Evolutionary conservation across 1,140 invertebrate genomes (phyloP).

Genomic region (Lordiphosa stackelbergi): DNA sequence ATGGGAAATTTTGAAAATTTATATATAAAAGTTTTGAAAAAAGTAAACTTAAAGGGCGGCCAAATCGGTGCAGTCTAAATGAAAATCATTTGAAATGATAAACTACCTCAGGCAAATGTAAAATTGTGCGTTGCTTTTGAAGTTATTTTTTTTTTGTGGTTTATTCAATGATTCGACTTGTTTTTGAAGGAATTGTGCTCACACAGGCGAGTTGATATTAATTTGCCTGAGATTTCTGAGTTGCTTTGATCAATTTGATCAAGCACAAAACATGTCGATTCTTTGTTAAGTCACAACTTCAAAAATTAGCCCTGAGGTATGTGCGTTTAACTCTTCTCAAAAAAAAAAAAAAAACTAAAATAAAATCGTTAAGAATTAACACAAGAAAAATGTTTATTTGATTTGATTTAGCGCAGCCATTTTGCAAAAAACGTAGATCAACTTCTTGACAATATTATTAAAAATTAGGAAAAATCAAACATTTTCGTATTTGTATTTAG

Average conservation of each 20-base stretch:
- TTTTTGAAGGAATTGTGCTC: too few relatives aligned
- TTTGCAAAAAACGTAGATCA: conserved; percentile 91
- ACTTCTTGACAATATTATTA: conserved; percentile 88
- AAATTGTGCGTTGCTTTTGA: too few relatives aligned
- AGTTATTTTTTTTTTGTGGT: too few relatives aligned
- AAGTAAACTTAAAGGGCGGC: conserved; percentile 55
- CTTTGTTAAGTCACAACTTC: too few relatives aligned
- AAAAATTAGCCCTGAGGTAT: not conserved
- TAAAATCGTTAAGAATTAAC: conserved; percentile 37
- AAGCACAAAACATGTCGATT: too few relatives aligned
- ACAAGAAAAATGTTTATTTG: conserved; percentile 55
- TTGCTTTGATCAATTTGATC: too few relatives aligned
- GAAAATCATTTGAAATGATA: conserved; percentile 13
- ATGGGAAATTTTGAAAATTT: conserved; percentile 42
- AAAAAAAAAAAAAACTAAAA: conserved; percentile 12
- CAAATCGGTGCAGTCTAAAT: conserved; percentile 47
- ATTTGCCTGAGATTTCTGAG: too few relatives aligned
- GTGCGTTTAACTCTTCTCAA: conserved; percentile 2
- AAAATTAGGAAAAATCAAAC: conserved; percentile 46
- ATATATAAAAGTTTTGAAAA: conserved; percentile 28
- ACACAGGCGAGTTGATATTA: too few relatives aligned
- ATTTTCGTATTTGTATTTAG: conserved; percentile 10
- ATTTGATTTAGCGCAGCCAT: conserved; percentile 82
- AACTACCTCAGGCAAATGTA: conserved; percentile 1
- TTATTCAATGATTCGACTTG: too few relatives aligned